Evolutionary conservation across 2,797 vertebrate species (phyloP).

Genomic region (Gymnocypris eckloni): DNA sequence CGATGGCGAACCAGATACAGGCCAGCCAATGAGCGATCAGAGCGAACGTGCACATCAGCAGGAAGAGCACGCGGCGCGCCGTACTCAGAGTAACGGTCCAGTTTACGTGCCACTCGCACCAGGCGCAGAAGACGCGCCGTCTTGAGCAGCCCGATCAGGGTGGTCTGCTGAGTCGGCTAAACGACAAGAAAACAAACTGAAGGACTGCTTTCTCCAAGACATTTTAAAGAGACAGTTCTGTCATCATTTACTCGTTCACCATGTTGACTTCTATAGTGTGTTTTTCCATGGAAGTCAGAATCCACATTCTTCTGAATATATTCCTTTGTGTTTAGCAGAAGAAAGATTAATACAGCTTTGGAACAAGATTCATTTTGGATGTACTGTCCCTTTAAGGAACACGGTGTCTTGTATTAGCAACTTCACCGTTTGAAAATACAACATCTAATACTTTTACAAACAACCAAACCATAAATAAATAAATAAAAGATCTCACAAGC

Average conservation of each 20-base stretch:
- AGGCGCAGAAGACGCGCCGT: constrained; percentile 92
- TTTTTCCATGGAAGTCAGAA: too few species aligned
- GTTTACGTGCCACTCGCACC: constrained; percentile 90
- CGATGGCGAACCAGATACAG: constrained; percentile 97
- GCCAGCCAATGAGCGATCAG: constrained; percentile 96
- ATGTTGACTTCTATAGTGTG: too few species aligned
- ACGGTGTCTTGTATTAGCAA: too few species aligned
- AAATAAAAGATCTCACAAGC: too few species aligned
- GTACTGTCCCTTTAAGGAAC: too few species aligned
- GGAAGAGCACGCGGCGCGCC: constrained; percentile 92
- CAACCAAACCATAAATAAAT: too few species aligned
- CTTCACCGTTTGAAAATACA: too few species aligned
- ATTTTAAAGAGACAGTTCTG: background rate
- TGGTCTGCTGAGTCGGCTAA: constrained; percentile 69
- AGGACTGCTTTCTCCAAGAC: background rate
- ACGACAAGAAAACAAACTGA: background rate
- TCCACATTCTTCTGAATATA: too few species aligned
- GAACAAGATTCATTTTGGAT: too few species aligned
- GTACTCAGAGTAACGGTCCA: constrained; percentile 95
- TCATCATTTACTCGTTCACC: background rate
- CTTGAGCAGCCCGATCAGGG: constrained; percentile 93
- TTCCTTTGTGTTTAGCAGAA: too few species aligned
- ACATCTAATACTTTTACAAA: too few species aligned
- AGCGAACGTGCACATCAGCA: constrained; percentile 95
- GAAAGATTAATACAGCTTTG: too few species aligned